phyloP scores from a whole-genome alignment of 2,888 invertebrate species.

The Pandemis heparana region DNA sequence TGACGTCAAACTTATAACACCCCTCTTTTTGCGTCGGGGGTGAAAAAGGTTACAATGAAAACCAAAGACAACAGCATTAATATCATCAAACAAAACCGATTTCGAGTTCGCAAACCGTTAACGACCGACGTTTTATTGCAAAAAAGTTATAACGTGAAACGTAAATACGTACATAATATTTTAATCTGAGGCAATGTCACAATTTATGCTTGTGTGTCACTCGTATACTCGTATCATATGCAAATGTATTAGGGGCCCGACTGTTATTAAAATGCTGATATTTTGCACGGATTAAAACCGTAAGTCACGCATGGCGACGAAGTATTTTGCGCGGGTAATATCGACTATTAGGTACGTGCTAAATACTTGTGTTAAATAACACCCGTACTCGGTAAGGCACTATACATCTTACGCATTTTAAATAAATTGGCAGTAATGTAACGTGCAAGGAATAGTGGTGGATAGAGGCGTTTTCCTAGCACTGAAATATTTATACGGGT shows the following conservation, averaged over 20 bases:
- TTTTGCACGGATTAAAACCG: conserved; percentile 39
- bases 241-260: conserved; percentile 42
- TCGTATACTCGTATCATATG: conserved; percentile 36
- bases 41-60: neutral
- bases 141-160: conserved; percentile 17
- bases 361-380: neutral
- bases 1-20: no score
- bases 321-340: neutral
- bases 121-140: conserved; percentile 10
- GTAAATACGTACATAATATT: conserved; percentile 32
- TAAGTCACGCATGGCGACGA: conserved; percentile 35
- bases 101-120: conserved; percentile 20
- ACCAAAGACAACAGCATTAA: conserved; percentile 6
- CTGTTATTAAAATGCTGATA: conserved; percentile 41
- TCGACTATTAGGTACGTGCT: neutral
- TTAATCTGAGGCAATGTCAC: conserved; percentile 39
- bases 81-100: conserved; percentile 8
- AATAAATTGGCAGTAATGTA: no score
- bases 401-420: no score
- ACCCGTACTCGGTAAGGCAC: no score
- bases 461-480: no score
- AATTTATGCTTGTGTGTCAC: conserved; percentile 37
- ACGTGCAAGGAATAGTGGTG: no score
- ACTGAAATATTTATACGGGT: no score
- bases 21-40: no score